Evolutionary conservation across 2,797 vertebrate genomes (phyloP), one percentile per base, ranked within the genome.

Genomic region (Cossypha niveicapilla): DNA sequence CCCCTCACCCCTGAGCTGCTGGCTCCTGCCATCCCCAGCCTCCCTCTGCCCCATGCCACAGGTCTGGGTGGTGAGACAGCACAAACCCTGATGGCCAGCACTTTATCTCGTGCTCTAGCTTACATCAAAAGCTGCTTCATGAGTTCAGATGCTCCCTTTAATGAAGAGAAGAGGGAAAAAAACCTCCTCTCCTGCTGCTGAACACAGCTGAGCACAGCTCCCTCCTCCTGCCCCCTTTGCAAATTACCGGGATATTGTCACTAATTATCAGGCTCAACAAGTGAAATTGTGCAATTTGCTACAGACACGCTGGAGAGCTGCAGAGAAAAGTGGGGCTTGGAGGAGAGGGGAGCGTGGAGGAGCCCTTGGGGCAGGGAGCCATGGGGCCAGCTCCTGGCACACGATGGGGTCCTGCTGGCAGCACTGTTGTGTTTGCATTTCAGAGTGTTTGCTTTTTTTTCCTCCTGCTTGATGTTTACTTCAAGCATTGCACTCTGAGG

Each of bases 211-310:
- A 60, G 18, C 45, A 9, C 63, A 78, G 71, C 63, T 68, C 76
- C 51, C 63, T 78, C 85, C 77, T 86, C 84, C 79, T 83, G 75
- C n/a, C 67, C 63, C 62, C 93, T 96, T 95, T 94, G 95, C 96
- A 98, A 98, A 98, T 98, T 96, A 96, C 85, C 85, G 93, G 96
- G 97, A 98, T 97, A 97, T 97, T 96, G 97, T 97, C 97, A 80
- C 96, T 98, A 98, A 98, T 98, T 98, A 98, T 97, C 96, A 97
- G 94, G 97, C 96, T 96, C 93, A 96, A 96, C 95, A 97, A 98
- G 97, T 97, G 97, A 97, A 98, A 97, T 96, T 44, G 93, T 85
- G 73, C 93, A 67, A 96, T 97, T 97, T 97, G 97, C 97, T 95
- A 96, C 91, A 96, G 97, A 88, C 91, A 94, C 28, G 53, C 95